Evolutionary conservation across 2,113 vertebrate genomes (phyloP).

Genomic region (Zeus faber): DNA sequence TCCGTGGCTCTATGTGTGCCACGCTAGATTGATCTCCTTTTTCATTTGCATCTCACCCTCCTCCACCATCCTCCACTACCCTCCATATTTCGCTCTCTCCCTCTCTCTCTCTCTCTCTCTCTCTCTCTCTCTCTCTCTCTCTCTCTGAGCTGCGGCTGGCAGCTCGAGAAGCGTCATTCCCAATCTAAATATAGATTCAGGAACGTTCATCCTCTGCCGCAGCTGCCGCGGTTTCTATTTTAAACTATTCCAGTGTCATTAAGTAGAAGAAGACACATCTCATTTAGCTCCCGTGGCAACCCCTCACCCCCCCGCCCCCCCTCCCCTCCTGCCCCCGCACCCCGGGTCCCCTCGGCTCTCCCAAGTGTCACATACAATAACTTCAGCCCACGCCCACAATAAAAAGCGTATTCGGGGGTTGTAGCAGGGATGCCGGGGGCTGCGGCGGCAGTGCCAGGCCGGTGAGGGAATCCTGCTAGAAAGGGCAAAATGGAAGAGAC

Average conservation of each 20-base stretch:
- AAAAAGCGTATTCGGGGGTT: slow-evolving; percentile 25
- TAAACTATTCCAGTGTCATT: slow-evolving; percentile 52
- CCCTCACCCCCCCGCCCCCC: too few species aligned
- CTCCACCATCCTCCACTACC: background rate
- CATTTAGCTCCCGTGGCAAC: too few species aligned
- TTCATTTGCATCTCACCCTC: slow-evolving; percentile 41
- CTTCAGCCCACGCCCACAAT: slow-evolving; percentile 39
- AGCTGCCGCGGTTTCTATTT: slow-evolving; percentile 50
- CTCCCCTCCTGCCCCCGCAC: too few species aligned
- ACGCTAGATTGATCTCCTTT: slow-evolving; percentile 45
- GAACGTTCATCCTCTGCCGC: slow-evolving; percentile 46
- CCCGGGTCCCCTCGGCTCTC: too few species aligned
- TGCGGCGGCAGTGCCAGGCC: too few species aligned
- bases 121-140: background rate
- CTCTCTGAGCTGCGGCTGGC: slow-evolving; percentile 32
- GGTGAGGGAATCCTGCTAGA: slow-evolving; percentile 2
- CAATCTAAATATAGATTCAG: slow-evolving; percentile 72
- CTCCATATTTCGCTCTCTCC: background rate
- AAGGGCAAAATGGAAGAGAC: slow-evolving; percentile 28
- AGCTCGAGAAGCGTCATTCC: slow-evolving; percentile 54
- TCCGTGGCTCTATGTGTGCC: slow-evolving; percentile 10
- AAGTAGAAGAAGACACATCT: background rate
- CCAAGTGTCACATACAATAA: too few species aligned
- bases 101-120: background rate
- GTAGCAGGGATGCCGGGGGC: slow-evolving; percentile 16